Evolutionary conservation across 2,797 vertebrate genomes (phyloP).

Genomic region (Gymnothorax javanicus): DNA sequence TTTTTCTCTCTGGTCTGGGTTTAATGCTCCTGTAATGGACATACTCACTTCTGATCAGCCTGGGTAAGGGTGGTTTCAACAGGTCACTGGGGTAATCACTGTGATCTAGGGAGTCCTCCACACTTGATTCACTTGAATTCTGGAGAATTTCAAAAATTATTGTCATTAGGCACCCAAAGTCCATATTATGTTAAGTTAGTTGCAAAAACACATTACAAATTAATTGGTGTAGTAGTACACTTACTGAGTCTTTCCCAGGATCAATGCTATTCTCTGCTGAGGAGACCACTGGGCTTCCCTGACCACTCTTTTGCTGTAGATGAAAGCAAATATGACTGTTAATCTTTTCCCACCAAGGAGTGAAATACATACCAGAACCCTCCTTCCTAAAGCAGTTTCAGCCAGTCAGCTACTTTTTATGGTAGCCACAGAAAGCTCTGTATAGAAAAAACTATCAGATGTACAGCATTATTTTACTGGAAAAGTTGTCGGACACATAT

Average conservation of each 20-base stretch:
- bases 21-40: not conserved
- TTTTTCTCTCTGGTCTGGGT: not conserved
- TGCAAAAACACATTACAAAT: not conserved
- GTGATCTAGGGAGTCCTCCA: conserved; percentile 55
- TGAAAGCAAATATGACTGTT: not conserved
- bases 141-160: conserved; percentile 44
- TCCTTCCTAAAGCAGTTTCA: too few relatives aligned
- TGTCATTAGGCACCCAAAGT: not conserved
- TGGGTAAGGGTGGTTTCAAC: conserved; percentile 18
- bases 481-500: too few relatives aligned
- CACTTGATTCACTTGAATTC: conserved; percentile 65
- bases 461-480: too few relatives aligned
- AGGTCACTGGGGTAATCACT: not conserved
- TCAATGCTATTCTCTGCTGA: conserved; percentile 52
- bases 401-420: too few relatives aligned
- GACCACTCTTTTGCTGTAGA: conserved; percentile 56
- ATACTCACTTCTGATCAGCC: conserved; percentile 22
- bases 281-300: conserved; percentile 52
- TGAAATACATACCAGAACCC: too few relatives aligned
- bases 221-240: not conserved
- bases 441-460: too few relatives aligned
- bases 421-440: too few relatives aligned
- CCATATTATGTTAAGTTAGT: not conserved
- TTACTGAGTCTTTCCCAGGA: conserved; percentile 55
- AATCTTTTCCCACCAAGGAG: not conserved